These are phyloP conservation scores for Caenorhabditis sulstoni DNA, from an alignment of 2,888 invertebrate species.

Conservation along the genomic window DNA sequence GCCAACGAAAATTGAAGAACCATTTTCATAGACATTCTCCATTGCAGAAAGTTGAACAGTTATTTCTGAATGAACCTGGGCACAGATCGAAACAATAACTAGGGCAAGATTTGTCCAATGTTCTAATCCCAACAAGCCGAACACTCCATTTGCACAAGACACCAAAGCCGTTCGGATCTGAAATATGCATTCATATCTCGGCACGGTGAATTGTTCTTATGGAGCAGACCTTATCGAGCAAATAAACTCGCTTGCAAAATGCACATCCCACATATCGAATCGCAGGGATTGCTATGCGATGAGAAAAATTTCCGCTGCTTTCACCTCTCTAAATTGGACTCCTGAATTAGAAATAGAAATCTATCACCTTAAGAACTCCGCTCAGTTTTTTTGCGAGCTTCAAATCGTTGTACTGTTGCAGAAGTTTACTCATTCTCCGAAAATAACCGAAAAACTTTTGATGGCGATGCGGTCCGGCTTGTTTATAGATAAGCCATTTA, in stretches of 20 bases:
- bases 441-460: slow-evolving; percentile 52
- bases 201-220: too few relatives aligned
- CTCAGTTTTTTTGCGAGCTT: slow-evolving; percentile 31
- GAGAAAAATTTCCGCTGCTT: slow-evolving; percentile 10
- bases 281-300: neutral
- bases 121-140: slow-evolving; percentile 51
- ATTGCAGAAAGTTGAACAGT: slow-evolving; percentile 37
- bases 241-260: slow-evolving; percentile 35
- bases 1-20: neutral
- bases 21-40: slow-evolving; percentile 41
- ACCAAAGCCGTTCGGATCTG: too few relatives aligned
- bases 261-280: slow-evolving; percentile 56
- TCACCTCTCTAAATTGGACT: slow-evolving; percentile 11
- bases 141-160: slow-evolving; percentile 22
- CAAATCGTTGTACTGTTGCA: slow-evolving; percentile 47
- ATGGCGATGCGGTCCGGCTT: slow-evolving; percentile 52
- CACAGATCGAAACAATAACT: slow-evolving; percentile 58
- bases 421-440: slow-evolving; percentile 24
- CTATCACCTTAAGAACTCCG: slow-evolving; percentile 18
- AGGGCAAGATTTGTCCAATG: slow-evolving; percentile 48
- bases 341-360: neutral
- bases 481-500: slow-evolving; percentile 52
- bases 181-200: too few relatives aligned
- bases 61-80: slow-evolving; percentile 42
- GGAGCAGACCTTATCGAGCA: slow-evolving; percentile 40